Base-by-base conservation (phyloP, 30 jellyfish, hydroid and myxozoan species). In the Aurelia aurita complex sp. Pacific region DNA sequence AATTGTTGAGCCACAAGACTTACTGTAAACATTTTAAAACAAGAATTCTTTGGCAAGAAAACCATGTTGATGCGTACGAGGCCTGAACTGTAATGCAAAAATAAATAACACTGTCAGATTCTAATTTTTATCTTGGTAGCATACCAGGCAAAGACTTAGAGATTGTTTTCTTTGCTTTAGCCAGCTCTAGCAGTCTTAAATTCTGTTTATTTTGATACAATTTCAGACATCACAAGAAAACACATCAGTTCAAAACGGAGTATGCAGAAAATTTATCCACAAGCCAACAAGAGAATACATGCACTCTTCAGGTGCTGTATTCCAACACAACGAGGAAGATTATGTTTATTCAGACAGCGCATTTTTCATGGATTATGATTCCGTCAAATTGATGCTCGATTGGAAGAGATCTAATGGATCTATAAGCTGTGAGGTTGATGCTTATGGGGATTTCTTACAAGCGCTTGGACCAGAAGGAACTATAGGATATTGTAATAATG, bases 381-480 rank as follows among this genome's bases (percentile, higher is more conserved):
- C 97, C 3, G 92, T 80, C 4, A 62, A 46, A 85, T 33, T 82
- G 72, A 86, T 92, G 61, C 66, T 87, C 15, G 67, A 92, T 19
- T 92, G 98, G 98, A 52, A 50, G 72, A 76, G 69, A 43, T 12
- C 53, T 33, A 51, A 74, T 16, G 88, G 91, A 15, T 85, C 79
- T 10, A 11, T 92, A 19, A 70, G 64, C 64, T 92, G 98, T 88
- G 98, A 92, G 73, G 83, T 92, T 64, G 98, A 92, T 87, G 98
- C 98, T 7, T 92, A 92, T 82, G 98, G 98, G 1, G 98, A 88
- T 62, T 90, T 90, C 79, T 65, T 90, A 72, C 98, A 92, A 82
- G 95, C 98, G 8, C 94, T 92, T 83, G 98, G 98, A 3, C 92
- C 96, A 76, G 97, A 88, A 52, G 97, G 97, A 14, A 82, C 96